Percentiles rank a stretch among this genome's conserved stretches.
Evolutionary conservation across 1,140 invertebrate species (phyloP).

Genomic region (Orchesella cincta): DNA sequence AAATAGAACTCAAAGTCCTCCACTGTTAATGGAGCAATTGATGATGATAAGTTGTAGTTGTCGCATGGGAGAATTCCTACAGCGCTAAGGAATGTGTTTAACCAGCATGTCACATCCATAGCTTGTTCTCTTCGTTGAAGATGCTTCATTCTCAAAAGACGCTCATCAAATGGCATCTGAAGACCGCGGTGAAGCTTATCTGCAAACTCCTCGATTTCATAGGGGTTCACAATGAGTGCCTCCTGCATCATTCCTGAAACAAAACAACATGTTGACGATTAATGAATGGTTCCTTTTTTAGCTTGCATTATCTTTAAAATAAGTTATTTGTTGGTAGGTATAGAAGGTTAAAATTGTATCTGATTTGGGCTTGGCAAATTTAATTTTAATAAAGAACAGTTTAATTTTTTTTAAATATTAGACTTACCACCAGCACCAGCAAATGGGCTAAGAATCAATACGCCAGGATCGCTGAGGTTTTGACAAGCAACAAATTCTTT

Average conservation of each 20-base stretch:
- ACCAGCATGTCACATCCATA: slow-evolving; percentile 57
- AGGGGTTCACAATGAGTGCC: slow-evolving; percentile 58
- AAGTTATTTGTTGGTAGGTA: too few relatives aligned
- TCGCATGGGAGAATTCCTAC: slow-evolving; percentile 52
- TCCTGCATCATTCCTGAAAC: slow-evolving; percentile 54
- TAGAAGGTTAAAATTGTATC: too few relatives aligned
- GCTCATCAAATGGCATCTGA: slow-evolving; percentile 57
- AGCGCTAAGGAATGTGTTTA: slow-evolving; percentile 54
- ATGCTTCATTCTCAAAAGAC: slow-evolving; percentile 56
- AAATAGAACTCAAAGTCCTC: slow-evolving; percentile 54
- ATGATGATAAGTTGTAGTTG: slow-evolving; percentile 51
- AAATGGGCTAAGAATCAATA: slow-evolving; percentile 57
- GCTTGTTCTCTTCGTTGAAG: slow-evolving; percentile 55
- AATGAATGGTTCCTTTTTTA: background rate
- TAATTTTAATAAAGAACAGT: background rate
- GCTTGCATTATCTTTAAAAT: background rate
- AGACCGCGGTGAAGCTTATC: slow-evolving; percentile 57
- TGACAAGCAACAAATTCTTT: slow-evolving; percentile 60
- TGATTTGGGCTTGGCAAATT: background rate
- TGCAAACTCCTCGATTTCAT: slow-evolving; percentile 57
- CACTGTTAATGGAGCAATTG: slow-evolving; percentile 50
- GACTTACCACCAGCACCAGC: slow-evolving; percentile 55
- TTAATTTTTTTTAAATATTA: slow-evolving; percentile 4
- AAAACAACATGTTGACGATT: background rate
- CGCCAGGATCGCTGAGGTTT: slow-evolving; percentile 56